Base-by-base conservation (phyloP, 2,113 vertebrate genomes). In the Uria aalge region DNA sequence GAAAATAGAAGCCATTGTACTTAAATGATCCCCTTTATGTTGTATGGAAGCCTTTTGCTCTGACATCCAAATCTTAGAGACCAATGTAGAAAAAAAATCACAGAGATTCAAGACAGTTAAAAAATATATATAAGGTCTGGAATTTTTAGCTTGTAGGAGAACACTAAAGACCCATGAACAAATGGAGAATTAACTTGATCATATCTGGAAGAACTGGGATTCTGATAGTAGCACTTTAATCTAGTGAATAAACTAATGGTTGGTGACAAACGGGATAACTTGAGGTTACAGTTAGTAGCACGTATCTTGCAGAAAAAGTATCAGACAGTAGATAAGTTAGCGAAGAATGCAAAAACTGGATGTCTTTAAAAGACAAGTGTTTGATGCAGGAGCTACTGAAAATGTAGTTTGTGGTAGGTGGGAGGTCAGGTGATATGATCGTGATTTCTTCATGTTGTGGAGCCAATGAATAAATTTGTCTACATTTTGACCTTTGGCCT, bases 261-360 rank as follows among this genome's bases (percentile, higher is more conserved):
- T 57, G 17, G 11, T 56, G 18, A 69, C 24, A 88, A 91, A 69
- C 21, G 38, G 40, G 34, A 18, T 34, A 79, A 52, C 30, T 34
- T 43, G 21, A 57, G 8, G 13, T 74, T 79, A 74, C 12, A 63
- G 11, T 69, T 45, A 77, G 15, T 64, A 50, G 7, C 38, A 81
- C 0, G 0, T 52, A 43, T 72, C 68, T 85, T 85, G 55, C 55
- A 50, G 16, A 53, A 85, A 50, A 67, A 34, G 0, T 8, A 9
- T 48, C 38, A 45, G n/a, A 40, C 11, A 16, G 8, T n/a, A 56
- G 9, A 45, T 21, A 76, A 68, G 2, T 68, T 88, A 45, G 14
- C 1, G 1, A 71, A 82, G 60, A 91, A 69, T n/a, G 8, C 11
- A n/a, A 67, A 88, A 68, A 88, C 27, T 0, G 1, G 0, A 48